These are phyloP conservation scores for Progne subis DNA, from an alignment of 2,113 vertebrate genomes.

Conservation along the genomic window DNA sequence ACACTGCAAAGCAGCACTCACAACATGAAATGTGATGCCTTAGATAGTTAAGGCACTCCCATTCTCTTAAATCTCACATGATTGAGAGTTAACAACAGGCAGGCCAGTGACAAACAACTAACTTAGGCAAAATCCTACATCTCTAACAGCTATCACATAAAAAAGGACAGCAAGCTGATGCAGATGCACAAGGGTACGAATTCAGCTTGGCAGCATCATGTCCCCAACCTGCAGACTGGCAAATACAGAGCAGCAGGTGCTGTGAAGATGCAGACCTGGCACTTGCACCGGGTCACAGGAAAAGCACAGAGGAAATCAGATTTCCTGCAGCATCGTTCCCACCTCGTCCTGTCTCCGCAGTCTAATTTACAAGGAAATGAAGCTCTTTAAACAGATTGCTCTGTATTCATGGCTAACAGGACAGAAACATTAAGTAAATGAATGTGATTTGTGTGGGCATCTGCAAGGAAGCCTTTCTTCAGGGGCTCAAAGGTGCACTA, in stretches of 20 bases:
- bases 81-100: background rate
- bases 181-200: background rate
- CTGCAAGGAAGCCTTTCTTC: background rate
- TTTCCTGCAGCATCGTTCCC: background rate
- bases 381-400: background rate
- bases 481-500: background rate
- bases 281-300: background rate
- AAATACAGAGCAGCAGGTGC: background rate
- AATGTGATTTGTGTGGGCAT: background rate
- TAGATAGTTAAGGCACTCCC: background rate
- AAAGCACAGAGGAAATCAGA: background rate
- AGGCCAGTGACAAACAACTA: background rate
- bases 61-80: background rate
- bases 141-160: background rate
- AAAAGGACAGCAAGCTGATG: background rate
- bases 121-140: background rate
- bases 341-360: background rate
- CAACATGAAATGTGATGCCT: background rate
- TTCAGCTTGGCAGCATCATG: background rate
- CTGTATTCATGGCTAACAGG: background rate
- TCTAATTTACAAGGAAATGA: background rate
- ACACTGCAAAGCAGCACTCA: background rate
- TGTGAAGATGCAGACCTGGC: background rate
- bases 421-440: background rate
- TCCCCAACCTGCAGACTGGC: fast-evolving